Evolutionary conservation across 2,113 vertebrate species (phyloP), one percentile per base, ranked within the genome.

Genomic region (Coryphaenoides rupestris): DNA sequence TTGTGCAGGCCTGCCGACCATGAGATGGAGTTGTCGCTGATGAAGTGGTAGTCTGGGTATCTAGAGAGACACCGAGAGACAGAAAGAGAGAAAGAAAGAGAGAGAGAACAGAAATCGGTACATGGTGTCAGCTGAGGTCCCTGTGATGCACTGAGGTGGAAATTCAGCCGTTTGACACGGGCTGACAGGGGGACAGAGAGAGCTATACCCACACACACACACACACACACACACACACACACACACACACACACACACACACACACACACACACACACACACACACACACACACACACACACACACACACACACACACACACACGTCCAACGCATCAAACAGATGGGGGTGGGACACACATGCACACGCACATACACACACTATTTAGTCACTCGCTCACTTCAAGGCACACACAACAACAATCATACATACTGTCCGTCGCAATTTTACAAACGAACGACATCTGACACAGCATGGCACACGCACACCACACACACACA

Each of bases 1-100:
- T 98, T 98, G 70, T 98, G 96, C 56, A 99, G 91, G 63, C 96
- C 96, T 0, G 96, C 96, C n/a, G 96, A 99, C 95, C 96, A 98
- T 21, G 96, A 98, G 81, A 98, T 98, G 79, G 95, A 96, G 85
- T 99, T 99, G 83, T 99, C 96, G 71, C 96, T 99, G 86, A 99
- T 99, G 88, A 99, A 99, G 87, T 98, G 94, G 0, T 98, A 99
- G 68, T 92, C 94, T 26, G 95, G 92, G 64, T 98, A 99, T 87
- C 96, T 99, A 78, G 62, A 75, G 54, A 47, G 28, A 60, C 26
- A 15, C 0, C 0, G 28, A 1, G 2, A 19, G 14, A 3, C 10
- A 19, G 1, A 21, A 3, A 46, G 12, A 19, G n/a, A 10, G 19
- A n/a, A 12, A 60, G 19, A 33, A 19, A 17, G 19, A 28, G 19